Evolutionary conservation across 2,797 vertebrate species (phyloP), one percentile per base, ranked within the genome.

Genomic region (Danio aesculapii): DNA sequence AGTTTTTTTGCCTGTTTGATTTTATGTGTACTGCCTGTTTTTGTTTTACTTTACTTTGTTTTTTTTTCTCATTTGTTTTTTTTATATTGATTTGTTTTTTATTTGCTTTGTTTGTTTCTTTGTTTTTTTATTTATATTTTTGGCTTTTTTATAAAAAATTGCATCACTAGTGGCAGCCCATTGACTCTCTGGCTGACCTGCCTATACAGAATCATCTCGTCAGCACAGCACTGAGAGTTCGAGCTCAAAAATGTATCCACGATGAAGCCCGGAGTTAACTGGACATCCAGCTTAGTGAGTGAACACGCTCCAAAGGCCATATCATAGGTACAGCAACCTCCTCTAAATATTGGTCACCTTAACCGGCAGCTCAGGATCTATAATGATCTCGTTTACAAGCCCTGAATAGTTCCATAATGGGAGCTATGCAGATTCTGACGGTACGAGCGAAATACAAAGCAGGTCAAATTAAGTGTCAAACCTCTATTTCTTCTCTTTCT

Each of bases 381-480:
- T 52, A 67, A 81, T 75, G 16, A 57, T 63, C n/a, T 62, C 19
- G 8, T 50, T 43, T 67, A 49, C 64, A 44, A 43, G n/a, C n/a
- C 17, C 55, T 53, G 19, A 74, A 73, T 73, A 19, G 50, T 50
- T 64, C 30, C 52, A 58, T 49, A 81, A 67, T 52, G 30, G 49
- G 21, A 81, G 55, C 72, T 50, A 70, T 74, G 66, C 46, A 69
- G 43, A 79, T 63, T 55, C 14, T 53, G 58, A 57, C 1, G 14
- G 19, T 59, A 43, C 52, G 70, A 43, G 21, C 49, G 19, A 82
- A 47, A 74, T 66, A 58, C 74, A 81, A 55, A 67, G 6, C 50
- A 76, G 85, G 77, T 74, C 63, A 77, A 49, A 66, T 83, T 79
- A 57, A 85, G 49, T 53, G 59, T n/a, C 44, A n/a, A 53, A 78